phyloP scores from a whole-genome alignment of 2,797 vertebrate genomes.

The Mionectes olivaceus region DNA sequence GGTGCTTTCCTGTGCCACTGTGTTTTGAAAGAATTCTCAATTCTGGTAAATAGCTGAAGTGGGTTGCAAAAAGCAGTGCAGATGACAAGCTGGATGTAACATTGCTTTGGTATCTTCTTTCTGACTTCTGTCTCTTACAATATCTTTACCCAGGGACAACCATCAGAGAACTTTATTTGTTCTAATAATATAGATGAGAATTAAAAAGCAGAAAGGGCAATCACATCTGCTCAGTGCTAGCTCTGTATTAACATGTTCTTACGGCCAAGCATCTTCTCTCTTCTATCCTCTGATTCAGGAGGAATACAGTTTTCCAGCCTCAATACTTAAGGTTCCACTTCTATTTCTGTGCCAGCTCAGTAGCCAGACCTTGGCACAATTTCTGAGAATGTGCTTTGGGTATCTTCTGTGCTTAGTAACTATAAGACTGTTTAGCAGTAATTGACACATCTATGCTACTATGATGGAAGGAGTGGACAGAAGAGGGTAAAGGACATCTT shows the following conservation, averaged over 20 bases:
- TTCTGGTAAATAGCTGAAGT: background rate
- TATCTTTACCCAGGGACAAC: background rate
- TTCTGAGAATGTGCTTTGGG: background rate
- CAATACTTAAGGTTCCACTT: background rate
- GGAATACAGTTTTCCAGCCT: background rate
- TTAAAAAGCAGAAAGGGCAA: background rate
- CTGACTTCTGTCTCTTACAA: background rate
- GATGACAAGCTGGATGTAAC: background rate
- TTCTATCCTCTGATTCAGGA: background rate
- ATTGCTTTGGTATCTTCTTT: background rate
- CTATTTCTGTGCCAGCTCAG: background rate
- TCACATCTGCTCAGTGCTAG: background rate
- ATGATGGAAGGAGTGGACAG: background rate
- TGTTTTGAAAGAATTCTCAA: background rate
- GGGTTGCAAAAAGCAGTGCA: background rate
- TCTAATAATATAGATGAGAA: background rate
- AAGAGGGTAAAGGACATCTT: background rate
- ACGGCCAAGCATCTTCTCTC: background rate
- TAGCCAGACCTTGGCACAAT: background rate
- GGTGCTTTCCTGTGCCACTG: background rate
- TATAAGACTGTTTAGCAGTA: background rate
- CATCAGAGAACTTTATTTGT: background rate
- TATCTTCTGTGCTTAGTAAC: background rate
- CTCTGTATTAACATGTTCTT: background rate
- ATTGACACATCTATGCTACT: background rate